Conservation (phyloP, 1,140 invertebrate genomes). For the Drosophila eugracilis region DNA sequence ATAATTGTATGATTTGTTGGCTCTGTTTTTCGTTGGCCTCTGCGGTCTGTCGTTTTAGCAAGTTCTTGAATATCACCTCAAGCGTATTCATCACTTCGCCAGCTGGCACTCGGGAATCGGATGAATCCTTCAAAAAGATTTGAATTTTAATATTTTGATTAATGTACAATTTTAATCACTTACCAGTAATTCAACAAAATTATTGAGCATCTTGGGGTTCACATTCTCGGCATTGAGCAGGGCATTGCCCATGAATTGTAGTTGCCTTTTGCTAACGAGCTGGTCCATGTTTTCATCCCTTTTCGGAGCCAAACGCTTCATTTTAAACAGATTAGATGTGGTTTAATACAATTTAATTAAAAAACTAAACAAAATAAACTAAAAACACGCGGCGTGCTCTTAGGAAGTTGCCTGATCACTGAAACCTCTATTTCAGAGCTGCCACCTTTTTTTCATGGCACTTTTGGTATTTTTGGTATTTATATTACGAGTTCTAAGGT, state of each 20-base stretch:
- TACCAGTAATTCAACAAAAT: conserved; percentile 43
- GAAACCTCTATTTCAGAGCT: not conserved
- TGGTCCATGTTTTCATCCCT: not conserved
- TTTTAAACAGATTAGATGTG: not conserved
- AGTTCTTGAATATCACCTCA: conserved; percentile 89
- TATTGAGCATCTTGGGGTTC: conserved; percentile 25
- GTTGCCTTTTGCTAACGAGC: conserved; percentile 19
- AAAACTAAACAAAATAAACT: conserved; percentile 20
- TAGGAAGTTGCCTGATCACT: not conserved
- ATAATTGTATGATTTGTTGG: conserved; percentile 16
- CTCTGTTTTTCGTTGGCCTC: not conserved
- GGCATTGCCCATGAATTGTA: conserved; percentile 88
- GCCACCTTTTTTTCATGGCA: not conserved
- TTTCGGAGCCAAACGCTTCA: conserved; percentile 5
- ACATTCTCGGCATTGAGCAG: conserved; percentile 87
- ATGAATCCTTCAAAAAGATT: conserved; percentile 1
- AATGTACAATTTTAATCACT: not conserved
- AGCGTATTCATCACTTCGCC: conserved; percentile 86
- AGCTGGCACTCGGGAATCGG: conserved; percentile 4
- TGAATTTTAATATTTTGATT: conserved; percentile 67
- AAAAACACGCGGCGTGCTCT: conserved; percentile 27
- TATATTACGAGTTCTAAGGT: not conserved
- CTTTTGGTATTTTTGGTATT: too few species aligned
- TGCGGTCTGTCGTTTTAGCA: conserved; percentile 87
- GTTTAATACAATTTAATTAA: not conserved